Base-by-base conservation (phyloP, 2,888 invertebrate genomes). In the Lamellibrachia satsuma region DNA sequence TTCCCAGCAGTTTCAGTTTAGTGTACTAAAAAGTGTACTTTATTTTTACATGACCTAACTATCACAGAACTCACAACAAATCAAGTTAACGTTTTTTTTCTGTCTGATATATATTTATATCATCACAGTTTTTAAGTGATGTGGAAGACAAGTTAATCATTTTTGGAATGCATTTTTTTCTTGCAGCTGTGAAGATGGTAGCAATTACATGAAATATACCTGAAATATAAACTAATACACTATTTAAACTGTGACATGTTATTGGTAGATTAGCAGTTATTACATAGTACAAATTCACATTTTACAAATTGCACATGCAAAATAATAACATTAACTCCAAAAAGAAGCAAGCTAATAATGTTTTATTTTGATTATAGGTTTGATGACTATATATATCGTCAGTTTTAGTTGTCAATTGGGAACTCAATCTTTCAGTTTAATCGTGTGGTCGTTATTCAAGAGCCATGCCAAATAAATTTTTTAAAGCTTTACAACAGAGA, bases 181-280 rank as follows among this genome's bases (percentile, higher is more conserved):
- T 90, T 27, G 39, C 90, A 39, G 51, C 22, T 11, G n/a, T 27
- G 39, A 7, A 39, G 51, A 91, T 11, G n/a, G 22, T 51, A 22
- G 91, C 90, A 91, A 15, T 15, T 11, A 52, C 15, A 11, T 52
- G 6, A 91, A 52, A 15, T 51, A 27, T 91, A n/a, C 7, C 52
- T 90, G 51, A 90, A 7, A 11, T 51, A 7, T 11, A 90, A 51
- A 11, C 51, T 90, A 51, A 55, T 55, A 55, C 55, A 9, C 8
- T 90, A 9, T 57, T 57, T 75, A 15, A 52, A 91, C 91, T 52
- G 52, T 15, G 55, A 8, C 91, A 91, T 2, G 27, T 92, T 92
- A 55, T 92, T 51, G 90, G 52, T 52, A 92, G 92, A 92, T 9
- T n/a, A 39, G 27, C 75, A 22, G 75, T n/a, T 75, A 75, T 6